Base-by-base conservation (phyloP, 2,797 vertebrate genomes). In the Semotilus atromaculatus region DNA sequence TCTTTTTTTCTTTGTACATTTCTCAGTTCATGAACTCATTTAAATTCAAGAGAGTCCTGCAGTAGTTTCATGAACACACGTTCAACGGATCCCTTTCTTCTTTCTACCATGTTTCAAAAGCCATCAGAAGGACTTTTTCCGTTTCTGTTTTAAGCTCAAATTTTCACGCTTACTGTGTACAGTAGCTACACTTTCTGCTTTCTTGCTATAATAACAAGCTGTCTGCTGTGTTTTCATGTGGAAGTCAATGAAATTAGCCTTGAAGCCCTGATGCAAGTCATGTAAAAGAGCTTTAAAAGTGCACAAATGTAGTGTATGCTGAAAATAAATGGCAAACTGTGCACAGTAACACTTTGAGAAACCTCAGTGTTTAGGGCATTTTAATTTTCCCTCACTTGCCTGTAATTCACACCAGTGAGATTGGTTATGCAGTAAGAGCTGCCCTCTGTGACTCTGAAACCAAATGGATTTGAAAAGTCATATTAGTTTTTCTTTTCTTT, bases 341-440 rank as follows among this genome's bases (percentile, higher is more conserved):
- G 51, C 71, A 73, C 71, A 36, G 11, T 23, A 51, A 36, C 45
- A 34, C 45, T 73, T 51, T 31, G 26, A 73, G 71, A 31, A 73
- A 73, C 43, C 8, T 10, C 8, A 48, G 26, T 43, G 38, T 72
- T 48, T 73, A 21, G 26, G 2, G 18, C 26, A 29, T 45, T 29
- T 74, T 34, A 74, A 74, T 53, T 45, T 29, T 2, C 10, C 18
- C 19, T 74, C 45, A 74, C 19, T 74, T 23, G 18, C 29, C 43
- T 51, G 45, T 74, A 73, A 73, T 21, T 21, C 14, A 48, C 71
- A 73, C 71, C 16, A 73, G 43, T 73, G 43, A 29, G 5, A 74
- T 23, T 53, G 72, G 45, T 74, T 34, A 74, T 74, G 29, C 5
- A 34, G 19, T 53, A 10, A 53, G 45, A 53, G 48, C 19, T 55